Evolutionary conservation across 2,113 vertebrate species (phyloP), one percentile per base, ranked within the genome.

Genomic region (Rhineura floridana): DNA sequence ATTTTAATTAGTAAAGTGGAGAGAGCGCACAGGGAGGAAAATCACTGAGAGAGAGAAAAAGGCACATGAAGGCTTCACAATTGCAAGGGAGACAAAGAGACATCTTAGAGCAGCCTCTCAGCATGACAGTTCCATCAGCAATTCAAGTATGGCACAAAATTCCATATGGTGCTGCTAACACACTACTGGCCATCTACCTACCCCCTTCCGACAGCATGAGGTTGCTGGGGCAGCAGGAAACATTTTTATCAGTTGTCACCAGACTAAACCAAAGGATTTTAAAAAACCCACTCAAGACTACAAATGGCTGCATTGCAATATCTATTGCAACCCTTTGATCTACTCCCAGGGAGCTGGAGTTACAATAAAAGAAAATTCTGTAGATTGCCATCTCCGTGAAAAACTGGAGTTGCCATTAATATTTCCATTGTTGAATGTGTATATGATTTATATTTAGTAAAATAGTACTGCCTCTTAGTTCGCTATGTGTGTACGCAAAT

Each of bases 1-100:
- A 97, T 98, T 97, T 97, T 97, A 97, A 97, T 97, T 97, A 97
- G 95, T 92, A 95, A 95, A 95, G 91, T 93, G 92, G 87, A 93
- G 84, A 94, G 82, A 65, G 81, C 23, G n/a, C 36, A 65, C 87
- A 93, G 86, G 89, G 88, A 93, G 85, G 86, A 94, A 97, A 96
- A 95, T 91, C 93, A 90, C 1, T 23, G 73, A 89, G 90, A 81
- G 80, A 77, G 87, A 28, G 59, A 39, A 55, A 86, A 94, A 92
- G 92, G 62, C 9, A 2, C 82, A 95, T 94, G 95, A 95, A 96
- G 95, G 92, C 96, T 93, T 94, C 93, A 96, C 94, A 87, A 92
- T 80, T 94, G 92, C 84, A 90, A 39, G 50, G 94, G 94, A 96
- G 93, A 96, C 95, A 96, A 96, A 97, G 93, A 92, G 82, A 65